Base-by-base conservation (phyloP, 2,113 vertebrate species). In the Lichenostomus cassidix region DNA sequence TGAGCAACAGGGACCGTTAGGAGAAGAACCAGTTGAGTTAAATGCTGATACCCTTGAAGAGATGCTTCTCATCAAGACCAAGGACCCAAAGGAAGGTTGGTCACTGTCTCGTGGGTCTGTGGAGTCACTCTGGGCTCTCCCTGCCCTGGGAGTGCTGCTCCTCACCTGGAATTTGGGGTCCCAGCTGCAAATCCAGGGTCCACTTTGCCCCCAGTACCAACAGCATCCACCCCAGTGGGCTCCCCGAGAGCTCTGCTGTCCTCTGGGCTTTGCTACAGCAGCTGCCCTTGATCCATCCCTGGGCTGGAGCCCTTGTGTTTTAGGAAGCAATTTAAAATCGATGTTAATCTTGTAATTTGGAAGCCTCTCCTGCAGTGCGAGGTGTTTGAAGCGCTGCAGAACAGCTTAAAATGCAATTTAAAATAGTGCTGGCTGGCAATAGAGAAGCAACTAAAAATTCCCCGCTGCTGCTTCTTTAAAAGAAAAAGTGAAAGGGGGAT, bases 361-460 rank as follows among this genome's bases (percentile, higher is more conserved):
- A 87, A 91, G 82, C 87, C 70, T 90, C 2, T 50, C 70, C 87
- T 79, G 93, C 74, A 71, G 93, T 3, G 14, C n/a, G 92, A 84
- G 90, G 87, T 87, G 92, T 89, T 94, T 76, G 92, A 74, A 85
- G 70, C 4, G 3, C 94, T 56, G 92, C 87, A 49, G 90, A 95
- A 84, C 71, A 84, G 87, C 92, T 96, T 90, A 94, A 95, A 95
- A 84, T 60, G 84, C 84, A 85, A 90, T 93, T 96, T 94, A 35
- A 95, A 95, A 58, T 60, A 90, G 74, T 56, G 85, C 94, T 93
- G 90, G 87, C 77, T 94, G 94, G 88, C 78, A 76, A 27, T 11
- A 53, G 87, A 58, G 84, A 23, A 85, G 41, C 70, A 69, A 71
- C 74, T 82, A 44, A 91, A 95, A 95, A 92, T 88, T 89, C 75